These are phyloP conservation scores for Halichondria panicea DNA, from an alignment of 37 sponge, comb jelly and placozoan species.

Conservation along the genomic window DNA sequence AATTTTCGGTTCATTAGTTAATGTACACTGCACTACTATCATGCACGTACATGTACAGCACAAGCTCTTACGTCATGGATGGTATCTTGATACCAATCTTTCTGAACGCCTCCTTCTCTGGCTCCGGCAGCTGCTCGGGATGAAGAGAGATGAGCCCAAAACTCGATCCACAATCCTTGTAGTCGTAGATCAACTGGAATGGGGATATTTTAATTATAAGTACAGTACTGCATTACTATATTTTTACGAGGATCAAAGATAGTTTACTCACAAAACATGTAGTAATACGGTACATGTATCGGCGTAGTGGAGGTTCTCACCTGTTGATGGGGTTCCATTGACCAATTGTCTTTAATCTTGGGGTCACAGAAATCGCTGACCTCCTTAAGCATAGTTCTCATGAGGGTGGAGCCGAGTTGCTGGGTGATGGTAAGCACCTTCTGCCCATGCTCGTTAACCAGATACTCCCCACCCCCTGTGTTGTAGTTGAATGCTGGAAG, in stretches of 20 bases:
- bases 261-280: no score
- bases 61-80: slow-evolving; percentile 46
- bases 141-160: slow-evolving; percentile 62
- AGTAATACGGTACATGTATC: not conserved
- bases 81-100: slow-evolving; percentile 72
- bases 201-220: no score
- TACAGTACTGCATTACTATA: no score
- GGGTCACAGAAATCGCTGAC: slow-evolving; percentile 76
- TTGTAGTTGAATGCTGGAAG: slow-evolving; percentile 76
- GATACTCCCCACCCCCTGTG: slow-evolving; percentile 61
- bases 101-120: slow-evolving; percentile 39
- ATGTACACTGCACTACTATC: no score
- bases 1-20: no score
- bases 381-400: slow-evolving; percentile 82
- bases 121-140: slow-evolving; percentile 54
- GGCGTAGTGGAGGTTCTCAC: no score
- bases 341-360: slow-evolving; percentile 66
- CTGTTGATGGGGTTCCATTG: slow-evolving; percentile 68
- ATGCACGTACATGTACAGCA: no score
- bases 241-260: no score
- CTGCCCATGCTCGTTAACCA: slow-evolving; percentile 26
- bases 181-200: slow-evolving; percentile 69
- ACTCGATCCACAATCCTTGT: slow-evolving; percentile 63
- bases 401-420: slow-evolving; percentile 78
- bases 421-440: slow-evolving; percentile 46